A percentile compares a stretch with the other conserved stretches of the same genome.
Conservation (phyloP, 2,797 vertebrate genomes). For the Danio choprae region DNA sequence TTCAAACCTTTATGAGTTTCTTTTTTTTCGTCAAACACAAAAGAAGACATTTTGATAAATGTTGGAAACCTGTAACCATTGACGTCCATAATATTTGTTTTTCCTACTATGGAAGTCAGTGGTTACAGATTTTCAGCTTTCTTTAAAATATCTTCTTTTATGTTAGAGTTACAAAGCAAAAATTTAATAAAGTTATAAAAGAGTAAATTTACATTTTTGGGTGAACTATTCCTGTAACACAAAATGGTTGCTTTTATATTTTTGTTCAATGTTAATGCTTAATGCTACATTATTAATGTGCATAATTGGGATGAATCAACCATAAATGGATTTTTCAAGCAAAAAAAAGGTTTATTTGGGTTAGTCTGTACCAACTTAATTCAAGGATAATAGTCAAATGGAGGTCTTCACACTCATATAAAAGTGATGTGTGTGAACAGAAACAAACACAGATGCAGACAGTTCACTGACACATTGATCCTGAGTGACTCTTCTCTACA, state of each 20-base stretch:
- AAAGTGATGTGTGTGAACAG: neutral
- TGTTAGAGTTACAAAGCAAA: no score
- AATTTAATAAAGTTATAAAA: no score
- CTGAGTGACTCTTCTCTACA: neutral
- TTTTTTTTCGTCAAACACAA: no score
- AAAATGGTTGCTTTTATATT: neutral
- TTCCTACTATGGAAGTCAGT: no score
- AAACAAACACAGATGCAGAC: slow-evolving; percentile 19
- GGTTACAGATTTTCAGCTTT: no score
- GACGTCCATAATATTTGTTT: no score
- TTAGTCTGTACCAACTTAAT: neutral
- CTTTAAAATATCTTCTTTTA: no score
- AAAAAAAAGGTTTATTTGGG: neutral
- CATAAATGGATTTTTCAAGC: neutral
- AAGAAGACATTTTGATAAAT: no score
- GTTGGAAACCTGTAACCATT: no score
- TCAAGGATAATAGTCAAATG: neutral
- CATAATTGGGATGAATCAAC: neutral
- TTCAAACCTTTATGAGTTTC: no score
- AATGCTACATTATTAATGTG: neutral
- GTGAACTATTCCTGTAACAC: no score
- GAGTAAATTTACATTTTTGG: no score
- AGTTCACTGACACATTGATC: slow-evolving; percentile 5
- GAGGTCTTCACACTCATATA: neutral
- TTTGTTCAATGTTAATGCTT: neutral